A percentile compares a stretch with the other conserved stretches of the same genome.
These are phyloP conservation scores for Caenorhabditis afra DNA, from an alignment of 2,888 invertebrate species.

Conservation along the genomic window DNA sequence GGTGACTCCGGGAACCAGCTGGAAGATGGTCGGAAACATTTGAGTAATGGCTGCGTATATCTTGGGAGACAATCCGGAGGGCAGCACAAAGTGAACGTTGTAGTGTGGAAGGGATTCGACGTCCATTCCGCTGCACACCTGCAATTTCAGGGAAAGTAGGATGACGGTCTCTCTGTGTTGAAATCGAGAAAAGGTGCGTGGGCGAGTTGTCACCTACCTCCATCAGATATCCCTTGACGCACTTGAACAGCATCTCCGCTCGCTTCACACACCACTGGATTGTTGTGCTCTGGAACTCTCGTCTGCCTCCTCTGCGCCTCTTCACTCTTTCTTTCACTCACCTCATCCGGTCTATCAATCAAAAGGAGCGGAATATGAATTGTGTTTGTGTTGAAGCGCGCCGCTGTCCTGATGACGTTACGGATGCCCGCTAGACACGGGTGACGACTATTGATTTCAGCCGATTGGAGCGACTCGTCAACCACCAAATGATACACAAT, in stretches of 20 bases:
- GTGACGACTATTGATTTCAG: conserved; percentile 92
- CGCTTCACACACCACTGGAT: conserved; percentile 95
- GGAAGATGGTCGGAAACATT: conserved; percentile 92
- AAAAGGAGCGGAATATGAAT: conserved; percentile 93
- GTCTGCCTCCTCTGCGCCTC: no score
- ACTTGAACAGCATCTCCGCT: conserved; percentile 97
- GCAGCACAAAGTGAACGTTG: conserved; percentile 90
- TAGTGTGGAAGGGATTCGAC: conserved; percentile 83
- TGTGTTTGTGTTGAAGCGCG: conserved; percentile 93
- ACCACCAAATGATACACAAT: conserved; percentile 95
- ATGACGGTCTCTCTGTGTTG: background rate
- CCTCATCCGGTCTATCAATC: conserved; percentile 94
- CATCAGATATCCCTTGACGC: conserved; percentile 99
- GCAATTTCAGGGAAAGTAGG: conserved; percentile 5
- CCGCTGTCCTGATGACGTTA: conserved; percentile 95
- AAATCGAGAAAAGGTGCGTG: background rate
- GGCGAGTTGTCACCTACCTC: conserved; percentile 24
- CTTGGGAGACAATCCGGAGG: conserved; percentile 87
- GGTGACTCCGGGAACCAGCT: conserved; percentile 71
- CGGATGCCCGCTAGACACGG: conserved; percentile 91
- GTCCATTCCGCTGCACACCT: conserved; percentile 67
- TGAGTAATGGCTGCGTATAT: conserved; percentile 84
- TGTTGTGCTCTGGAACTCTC: conserved; percentile 86
- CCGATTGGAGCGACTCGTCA: conserved; percentile 85
- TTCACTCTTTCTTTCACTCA: conserved; percentile 81